Evolutionary conservation across 2,113 vertebrate species (phyloP), one percentile per base, ranked within the genome.

Genomic region (Mesocricetus auratus): DNA sequence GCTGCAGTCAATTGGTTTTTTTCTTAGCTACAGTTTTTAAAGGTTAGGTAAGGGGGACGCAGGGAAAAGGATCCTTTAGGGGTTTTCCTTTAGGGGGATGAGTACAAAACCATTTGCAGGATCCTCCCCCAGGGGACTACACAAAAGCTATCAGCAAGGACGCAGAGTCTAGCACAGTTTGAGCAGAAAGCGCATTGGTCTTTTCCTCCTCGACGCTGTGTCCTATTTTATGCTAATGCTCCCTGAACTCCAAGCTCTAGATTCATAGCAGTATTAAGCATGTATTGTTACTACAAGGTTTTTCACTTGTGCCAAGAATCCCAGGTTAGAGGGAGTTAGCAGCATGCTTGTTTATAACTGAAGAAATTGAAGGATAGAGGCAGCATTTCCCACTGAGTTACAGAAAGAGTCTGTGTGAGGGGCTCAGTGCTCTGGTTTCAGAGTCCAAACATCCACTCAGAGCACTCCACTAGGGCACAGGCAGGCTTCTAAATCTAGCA

Each of bases 331-430:
- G 58, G 50, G 92, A 97, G 66, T 96, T 86, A 90, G 88, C 86
- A 87, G 78, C 71, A 86, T 92, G 96, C 81, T 60, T 91, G 66
- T 86, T 93, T 89, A 93, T 36, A 95, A 93, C 91, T 97, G 92
- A 71, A 95, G 94, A 95, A 94, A 96, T 78, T 79, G 53, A 96
- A 96, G 56, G 94, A 92, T 71, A 95, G 86, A 94, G 90, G 87
- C 90, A 73, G 71, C 89, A 56, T 62, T 97, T 95, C 96, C 92
- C 92, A 89, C 82, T 94, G 95, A 88, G 94, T 86, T 58, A n/a
- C 86, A 95, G 93, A 95, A 69, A 92, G 45, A 92, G 74, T 50
- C 69, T 90, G 74, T 96, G n/a, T 88, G 69, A 95, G 71, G 68
- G 42, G 26, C 77, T 95, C 73, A 1, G 11, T 50, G 64, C 68